phyloP scores from a whole-genome alignment of 2,797 vertebrate genomes.

The Argya squamiceps region DNA sequence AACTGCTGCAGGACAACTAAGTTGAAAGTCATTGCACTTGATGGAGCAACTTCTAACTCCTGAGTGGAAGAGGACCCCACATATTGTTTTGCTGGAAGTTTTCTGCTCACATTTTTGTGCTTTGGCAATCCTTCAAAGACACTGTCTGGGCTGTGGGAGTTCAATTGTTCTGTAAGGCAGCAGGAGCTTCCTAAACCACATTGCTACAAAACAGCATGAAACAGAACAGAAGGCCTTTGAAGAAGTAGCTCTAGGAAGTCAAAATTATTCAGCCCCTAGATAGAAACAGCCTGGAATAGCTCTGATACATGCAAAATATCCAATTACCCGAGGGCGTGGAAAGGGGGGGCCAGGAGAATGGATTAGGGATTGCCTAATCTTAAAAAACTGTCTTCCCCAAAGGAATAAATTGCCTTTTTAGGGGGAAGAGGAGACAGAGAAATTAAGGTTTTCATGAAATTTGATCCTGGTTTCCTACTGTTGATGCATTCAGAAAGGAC shows the following conservation, averaged over 20 bases:
- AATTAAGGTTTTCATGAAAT: background rate
- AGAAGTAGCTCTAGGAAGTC: background rate
- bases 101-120: background rate
- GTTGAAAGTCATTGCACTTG: background rate
- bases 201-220: background rate
- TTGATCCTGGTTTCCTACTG: background rate
- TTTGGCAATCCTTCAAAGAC: constrained; percentile 4
- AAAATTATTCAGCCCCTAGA: background rate
- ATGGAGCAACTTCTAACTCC: background rate
- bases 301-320: constrained; percentile 8
- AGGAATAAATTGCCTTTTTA: background rate
- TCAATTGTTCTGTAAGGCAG: background rate
- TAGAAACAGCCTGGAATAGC: background rate
- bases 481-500: background rate
- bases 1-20: background rate
- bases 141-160: background rate
- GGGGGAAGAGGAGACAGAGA: background rate
- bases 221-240: background rate
- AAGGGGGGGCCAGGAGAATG: background rate
- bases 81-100: background rate
- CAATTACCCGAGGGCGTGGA: background rate
- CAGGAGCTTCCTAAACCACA: background rate
- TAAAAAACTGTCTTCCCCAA: background rate
- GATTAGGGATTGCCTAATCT: background rate
- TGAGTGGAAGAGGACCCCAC: background rate